Evolutionary conservation across 1,140 invertebrate genomes (phyloP), one percentile per base, ranked within the genome.

Genomic region (Ooceraea biroi): DNA sequence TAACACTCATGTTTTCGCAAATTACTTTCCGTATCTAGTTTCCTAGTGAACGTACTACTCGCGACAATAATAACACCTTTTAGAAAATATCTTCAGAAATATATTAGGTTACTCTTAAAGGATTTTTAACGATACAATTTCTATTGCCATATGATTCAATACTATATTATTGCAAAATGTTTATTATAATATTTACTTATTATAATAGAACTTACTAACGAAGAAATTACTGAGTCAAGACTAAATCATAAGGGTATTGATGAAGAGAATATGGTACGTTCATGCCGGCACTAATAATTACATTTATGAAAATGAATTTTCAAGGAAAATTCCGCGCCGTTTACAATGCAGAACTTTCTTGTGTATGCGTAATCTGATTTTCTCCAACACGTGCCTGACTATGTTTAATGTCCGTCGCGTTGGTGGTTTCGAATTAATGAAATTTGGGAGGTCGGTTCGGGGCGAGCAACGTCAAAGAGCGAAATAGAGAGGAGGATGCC

Each of bases 371-470:
- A 80, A 80, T 3, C 30, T n/a, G 19, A 46, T 80, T 80, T 55
- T 27, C 65, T 19, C 65, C 22, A 80, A 65, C 52, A 50, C 76
- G 44, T 55, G 22, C 65, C 22, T 30, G 2, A 12, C 22, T 46
- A 25, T 58, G 61, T 77, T 77, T 66, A 77, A 77, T 46, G 48
- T 76, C 58, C 63, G 58, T 66, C 60, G 60, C 19, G 14, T 55
- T 82, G 36, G 66, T 30, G 48, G 44, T 66, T 46, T 82, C 74
- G 57, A 83, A 84, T 82, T 90, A 87, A 90, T 88, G 88, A 85
- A 90, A 87, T 90, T 87, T 85, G 68, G 46, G 78, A 82, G 71
- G 77, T 77, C 57, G 61, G n/a, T n/a, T n/a, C n/a, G n/a, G n/a
- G n/a, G 41, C 2, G 72, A 55, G 63, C 44, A 57, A 48, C 19